These are phyloP conservation scores for Enteromius treurensis DNA, from an alignment of 2,797 vertebrate genomes.

Conservation along the genomic window DNA sequence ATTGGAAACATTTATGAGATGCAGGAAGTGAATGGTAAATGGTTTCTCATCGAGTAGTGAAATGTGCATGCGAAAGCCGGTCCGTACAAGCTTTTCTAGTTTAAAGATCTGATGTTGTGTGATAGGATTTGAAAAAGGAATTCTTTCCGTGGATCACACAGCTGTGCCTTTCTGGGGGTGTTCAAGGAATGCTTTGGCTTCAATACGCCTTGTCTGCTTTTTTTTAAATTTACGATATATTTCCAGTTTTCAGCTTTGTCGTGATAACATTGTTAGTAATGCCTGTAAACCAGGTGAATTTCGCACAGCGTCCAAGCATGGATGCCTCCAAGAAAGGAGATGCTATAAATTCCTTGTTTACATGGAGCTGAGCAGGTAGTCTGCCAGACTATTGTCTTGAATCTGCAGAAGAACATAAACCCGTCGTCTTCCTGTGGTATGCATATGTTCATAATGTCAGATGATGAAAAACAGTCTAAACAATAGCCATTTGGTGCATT, in stretches of 20 bases:
- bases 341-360: background rate
- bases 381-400: slow-evolving; percentile 1
- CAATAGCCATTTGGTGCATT: background rate
- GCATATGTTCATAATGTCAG: background rate
- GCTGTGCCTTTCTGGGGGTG: background rate
- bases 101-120: background rate
- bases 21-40: slow-evolving; percentile 11
- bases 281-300: background rate
- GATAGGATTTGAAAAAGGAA: background rate
- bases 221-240: too few relatives aligned
- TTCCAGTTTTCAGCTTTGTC: background rate
- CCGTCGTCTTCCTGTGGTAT: background rate
- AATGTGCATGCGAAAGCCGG: background rate
- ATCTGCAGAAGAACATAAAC: background rate
- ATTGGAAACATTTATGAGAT: background rate
- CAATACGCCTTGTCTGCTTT: background rate
- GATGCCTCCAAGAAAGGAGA: background rate
- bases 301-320: background rate
- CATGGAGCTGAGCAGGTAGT: background rate
- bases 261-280: background rate
- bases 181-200: slow-evolving; percentile 11
- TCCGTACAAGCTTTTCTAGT: background rate
- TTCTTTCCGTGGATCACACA: background rate
- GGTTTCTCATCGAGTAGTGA: background rate
- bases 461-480: background rate